Conservation (phyloP, 2,113 vertebrate genomes). For the Hemibagrus wyckioides region DNA sequence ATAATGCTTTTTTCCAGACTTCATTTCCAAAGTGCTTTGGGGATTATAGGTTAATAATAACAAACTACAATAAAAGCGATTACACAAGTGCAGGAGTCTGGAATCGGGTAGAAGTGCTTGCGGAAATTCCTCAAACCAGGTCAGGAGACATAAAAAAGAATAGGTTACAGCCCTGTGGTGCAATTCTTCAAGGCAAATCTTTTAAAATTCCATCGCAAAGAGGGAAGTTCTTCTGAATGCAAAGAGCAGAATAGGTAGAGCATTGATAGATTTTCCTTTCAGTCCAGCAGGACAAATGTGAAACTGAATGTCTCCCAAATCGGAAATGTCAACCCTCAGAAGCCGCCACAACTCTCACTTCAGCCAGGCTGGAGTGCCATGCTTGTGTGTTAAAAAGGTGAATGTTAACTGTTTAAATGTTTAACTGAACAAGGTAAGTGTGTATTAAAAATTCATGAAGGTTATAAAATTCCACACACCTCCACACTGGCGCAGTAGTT, state of each 20-base stretch:
- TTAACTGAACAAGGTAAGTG: conserved; percentile 20
- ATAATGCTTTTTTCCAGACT: neutral
- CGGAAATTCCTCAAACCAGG: neutral
- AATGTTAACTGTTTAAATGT: conserved; percentile 27
- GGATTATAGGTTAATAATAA: conserved; percentile 19
- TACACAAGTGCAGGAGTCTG: neutral
- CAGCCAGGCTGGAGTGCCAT: conserved; percentile 22
- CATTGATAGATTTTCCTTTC: conserved; percentile 41
- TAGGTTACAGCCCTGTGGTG: conserved; percentile 28
- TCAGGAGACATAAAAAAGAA: conserved; percentile 23
- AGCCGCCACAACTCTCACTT: neutral
- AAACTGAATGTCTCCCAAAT: conserved; percentile 56
- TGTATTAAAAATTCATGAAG: conserved; percentile 12
- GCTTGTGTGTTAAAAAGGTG: conserved; percentile 12
- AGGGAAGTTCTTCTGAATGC: conserved; percentile 50
- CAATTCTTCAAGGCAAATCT: conserved; percentile 8
- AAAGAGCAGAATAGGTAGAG: conserved; percentile 56
- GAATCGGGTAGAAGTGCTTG: neutral
- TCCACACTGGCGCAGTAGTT: neutral
- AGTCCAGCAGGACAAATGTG: conserved; percentile 28
- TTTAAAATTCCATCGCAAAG: conserved; percentile 48
- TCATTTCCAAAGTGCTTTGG: conserved; percentile 6
- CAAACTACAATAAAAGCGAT: conserved; percentile 13
- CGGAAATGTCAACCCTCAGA: conserved; percentile 76
- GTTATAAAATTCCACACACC: conserved; percentile 15